phyloP scores from a whole-genome alignment of 2,888 invertebrate genomes.

The Helicoverpa assulta region DNA sequence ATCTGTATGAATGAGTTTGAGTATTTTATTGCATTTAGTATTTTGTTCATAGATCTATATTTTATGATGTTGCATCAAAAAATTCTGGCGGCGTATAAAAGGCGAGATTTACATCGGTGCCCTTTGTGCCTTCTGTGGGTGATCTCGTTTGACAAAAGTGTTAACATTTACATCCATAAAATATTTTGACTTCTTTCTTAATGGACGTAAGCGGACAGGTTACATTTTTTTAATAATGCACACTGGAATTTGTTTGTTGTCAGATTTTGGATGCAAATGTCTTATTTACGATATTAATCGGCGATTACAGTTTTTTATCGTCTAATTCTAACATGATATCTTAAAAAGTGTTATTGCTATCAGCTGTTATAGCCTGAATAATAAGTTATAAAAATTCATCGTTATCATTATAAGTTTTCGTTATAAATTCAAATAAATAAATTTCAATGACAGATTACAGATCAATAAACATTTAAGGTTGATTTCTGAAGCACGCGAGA shows the following conservation, averaged over 20 bases:
- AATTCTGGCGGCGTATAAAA: conserved; percentile 79
- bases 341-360: background rate
- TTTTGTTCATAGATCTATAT: conserved; percentile 87
- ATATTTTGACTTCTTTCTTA: conserved; percentile 89
- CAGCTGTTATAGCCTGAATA: background rate
- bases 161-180: conserved; percentile 87
- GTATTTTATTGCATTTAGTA: conserved; percentile 84
- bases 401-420: conserved; percentile 1
- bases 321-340: background rate
- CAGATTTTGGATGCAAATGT: conserved; percentile 49
- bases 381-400: background rate
- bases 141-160: conserved; percentile 88
- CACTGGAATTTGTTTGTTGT: conserved; percentile 54
- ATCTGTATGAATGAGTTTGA: conserved; percentile 72
- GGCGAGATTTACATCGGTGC: conserved; percentile 83
- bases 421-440: conserved; percentile 38
- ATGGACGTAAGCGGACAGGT: conserved; percentile 75
- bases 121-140: conserved; percentile 83
- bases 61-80: conserved; percentile 79
- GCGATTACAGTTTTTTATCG: conserved; percentile 12
- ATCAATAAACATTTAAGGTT: conserved; percentile 55
- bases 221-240: conserved; percentile 63
- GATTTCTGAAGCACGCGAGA: conserved; percentile 47
- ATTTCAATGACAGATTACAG: conserved; percentile 40
- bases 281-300: conserved; percentile 46